Evolutionary conservation across 2,797 vertebrate species (phyloP), one percentile per base, ranked within the genome.

Genomic region (Poeciliopsis gracilis): DNA sequence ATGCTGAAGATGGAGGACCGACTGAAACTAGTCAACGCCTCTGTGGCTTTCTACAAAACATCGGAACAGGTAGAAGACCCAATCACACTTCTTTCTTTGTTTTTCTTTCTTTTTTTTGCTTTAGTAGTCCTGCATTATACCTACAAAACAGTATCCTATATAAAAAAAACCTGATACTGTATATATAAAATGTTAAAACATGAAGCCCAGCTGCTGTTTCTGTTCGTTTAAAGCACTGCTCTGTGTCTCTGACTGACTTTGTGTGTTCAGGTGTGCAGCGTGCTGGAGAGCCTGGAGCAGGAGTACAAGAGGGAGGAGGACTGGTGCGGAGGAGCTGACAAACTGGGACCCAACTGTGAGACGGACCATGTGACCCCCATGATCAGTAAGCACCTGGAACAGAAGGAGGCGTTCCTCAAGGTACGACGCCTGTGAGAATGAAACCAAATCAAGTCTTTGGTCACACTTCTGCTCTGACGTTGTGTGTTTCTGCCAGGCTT

Each of bases 1-100:
- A 99, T 99, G 98, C 95, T 99, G 72, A 99, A 99, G 94, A 99
- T 99, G 98, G 98, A 99, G 88, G 98, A 99, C 83, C 96, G 98
- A 33, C 97, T 99, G 72, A 99, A 99, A 89, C 97, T 99, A n/a
- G 98, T 99, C 87, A 99, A 99, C 0, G 98, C 98, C 2, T 99
- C 98, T 0, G 98, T 99, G 77, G 98, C 98, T 91, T 99, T 99
- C 90, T 99, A 99, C 91, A 99, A 99, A 91, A 99, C 98, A 28
- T 99, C 98, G 0, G 98, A 99, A 86, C 98, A 99, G 97, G 98
- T 91, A 81, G 10, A 76, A 67, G 45, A 63, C 43, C 55, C 7
- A 0, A 10, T 12, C 51, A 25, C 23, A 53, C 51, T 53, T 25
- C 23, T 25, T 53, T 53, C 51, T 53, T 53, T 53, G 6, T 51